phyloP scores from a whole-genome alignment of 2,797 vertebrate genomes.

The Myotis vivesi region DNA sequence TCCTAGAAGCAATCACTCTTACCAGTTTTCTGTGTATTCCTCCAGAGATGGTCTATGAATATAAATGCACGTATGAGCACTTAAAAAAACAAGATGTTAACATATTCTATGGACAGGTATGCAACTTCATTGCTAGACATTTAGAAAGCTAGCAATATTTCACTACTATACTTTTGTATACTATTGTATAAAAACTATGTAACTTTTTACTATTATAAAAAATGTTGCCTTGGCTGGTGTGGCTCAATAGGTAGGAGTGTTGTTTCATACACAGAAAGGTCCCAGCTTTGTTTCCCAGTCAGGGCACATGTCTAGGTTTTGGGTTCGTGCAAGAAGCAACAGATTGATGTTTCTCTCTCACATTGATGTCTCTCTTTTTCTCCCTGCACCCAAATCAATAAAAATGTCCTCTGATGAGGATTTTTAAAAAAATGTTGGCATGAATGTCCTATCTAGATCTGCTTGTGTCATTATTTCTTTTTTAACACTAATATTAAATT shows the following conservation, averaged over 20 bases:
- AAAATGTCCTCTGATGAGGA: neutral
- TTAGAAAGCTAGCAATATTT: conserved; percentile 9
- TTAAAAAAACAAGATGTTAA: neutral
- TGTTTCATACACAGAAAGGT: neutral
- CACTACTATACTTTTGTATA: neutral
- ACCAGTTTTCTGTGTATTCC: neutral
- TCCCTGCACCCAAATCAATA: neutral
- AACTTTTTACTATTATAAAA: neutral
- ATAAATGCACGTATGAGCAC: neutral
- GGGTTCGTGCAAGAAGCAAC: neutral
- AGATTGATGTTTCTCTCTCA: neutral
- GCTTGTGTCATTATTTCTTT: conserved; percentile 8
- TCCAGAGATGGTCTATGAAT: neutral
- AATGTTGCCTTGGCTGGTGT: neutral
- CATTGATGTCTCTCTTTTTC: neutral
- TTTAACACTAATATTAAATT: conserved; percentile 19
- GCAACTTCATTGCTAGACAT: neutral
- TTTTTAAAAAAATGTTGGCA: neutral
- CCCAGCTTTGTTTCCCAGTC: neutral
- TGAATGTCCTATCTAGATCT: neutral
- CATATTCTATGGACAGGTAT: neutral
- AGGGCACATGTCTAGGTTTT: neutral
- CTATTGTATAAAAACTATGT: neutral
- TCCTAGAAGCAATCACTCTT: conserved; percentile 9
- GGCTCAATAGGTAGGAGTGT: neutral